Conservation (phyloP, 2,797 vertebrate species). For the Sebastes hopkinsi region DNA sequence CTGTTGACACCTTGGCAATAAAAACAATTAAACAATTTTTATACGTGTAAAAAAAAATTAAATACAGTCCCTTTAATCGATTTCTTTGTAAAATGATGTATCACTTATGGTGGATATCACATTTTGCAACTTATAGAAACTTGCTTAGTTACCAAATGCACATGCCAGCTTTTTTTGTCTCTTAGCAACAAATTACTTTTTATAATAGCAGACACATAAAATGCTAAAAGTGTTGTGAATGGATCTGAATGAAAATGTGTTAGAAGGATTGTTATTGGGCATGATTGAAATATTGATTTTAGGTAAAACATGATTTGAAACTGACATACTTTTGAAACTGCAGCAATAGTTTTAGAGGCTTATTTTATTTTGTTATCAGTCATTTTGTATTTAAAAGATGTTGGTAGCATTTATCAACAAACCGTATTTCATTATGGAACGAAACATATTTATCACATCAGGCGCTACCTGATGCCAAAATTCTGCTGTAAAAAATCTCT, state of each 20-base stretch:
- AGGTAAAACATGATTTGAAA: not conserved
- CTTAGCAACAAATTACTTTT: not conserved
- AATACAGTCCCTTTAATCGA: too few relatives aligned
- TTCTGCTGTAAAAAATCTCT: not conserved
- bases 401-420: not conserved
- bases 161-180: not conserved
- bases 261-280: not conserved
- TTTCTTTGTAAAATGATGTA: too few relatives aligned
- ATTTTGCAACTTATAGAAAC: too few relatives aligned
- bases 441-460: not conserved
- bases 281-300: not conserved
- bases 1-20: too few relatives aligned
- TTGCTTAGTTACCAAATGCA: too few relatives aligned
- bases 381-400: not conserved
- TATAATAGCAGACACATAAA: fast-evolving
- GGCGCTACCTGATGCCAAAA: not conserved
- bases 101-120: too few relatives aligned
- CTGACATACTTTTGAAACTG: not conserved
- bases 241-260: not conserved
- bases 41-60: too few relatives aligned
- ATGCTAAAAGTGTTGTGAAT: not conserved
- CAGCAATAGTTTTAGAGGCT: not conserved
- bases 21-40: fast-evolving
- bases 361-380: not conserved
- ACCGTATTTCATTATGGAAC: not conserved